A percentile compares a stretch with the other conserved stretches of the same genome.
Conservation (phyloP, 2,888 invertebrate species). For the Drosophila niveifrons region DNA sequence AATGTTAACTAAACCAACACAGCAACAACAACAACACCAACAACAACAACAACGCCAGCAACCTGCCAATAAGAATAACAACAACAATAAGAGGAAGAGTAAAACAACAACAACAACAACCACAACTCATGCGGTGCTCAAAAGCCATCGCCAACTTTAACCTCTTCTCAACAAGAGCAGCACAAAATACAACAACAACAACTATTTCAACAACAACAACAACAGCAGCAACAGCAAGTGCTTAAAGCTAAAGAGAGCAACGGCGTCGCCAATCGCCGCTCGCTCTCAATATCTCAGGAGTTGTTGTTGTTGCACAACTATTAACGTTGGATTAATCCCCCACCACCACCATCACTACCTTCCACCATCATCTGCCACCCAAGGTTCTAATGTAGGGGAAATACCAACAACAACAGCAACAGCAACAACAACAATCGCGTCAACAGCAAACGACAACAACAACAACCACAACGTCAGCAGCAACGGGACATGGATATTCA, state of each 20-base stretch:
- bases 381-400: slow-evolving; percentile 50
- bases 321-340: slow-evolving; percentile 56
- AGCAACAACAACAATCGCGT: slow-evolving; percentile 23
- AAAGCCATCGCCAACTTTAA: slow-evolving; percentile 39
- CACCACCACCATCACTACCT: slow-evolving; percentile 13
- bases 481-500: slow-evolving; percentile 71
- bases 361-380: background rate
- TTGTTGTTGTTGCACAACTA: slow-evolving; percentile 41
- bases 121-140: slow-evolving; percentile 67
- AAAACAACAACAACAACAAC: slow-evolving; percentile 44
- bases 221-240: slow-evolving; percentile 13
- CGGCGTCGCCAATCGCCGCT: slow-evolving; percentile 27
- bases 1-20: slow-evolving; percentile 60
- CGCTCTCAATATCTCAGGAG: slow-evolving; percentile 39
- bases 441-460: slow-evolving; percentile 24
- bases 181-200: slow-evolving; percentile 20
- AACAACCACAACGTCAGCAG: slow-evolving; percentile 42
- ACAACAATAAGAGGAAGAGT: slow-evolving; percentile 44
- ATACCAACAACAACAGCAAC: slow-evolving; percentile 11
- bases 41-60: slow-evolving; percentile 57
- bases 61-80: slow-evolving; percentile 60
- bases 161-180: slow-evolving; percentile 20
- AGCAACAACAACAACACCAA: slow-evolving; percentile 47
- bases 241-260: slow-evolving; percentile 27
- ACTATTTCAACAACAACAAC: slow-evolving; percentile 11